These are phyloP conservation scores for Galerucella calmariensis DNA, from an alignment of 2,888 invertebrate species.

Conservation along the genomic window DNA sequence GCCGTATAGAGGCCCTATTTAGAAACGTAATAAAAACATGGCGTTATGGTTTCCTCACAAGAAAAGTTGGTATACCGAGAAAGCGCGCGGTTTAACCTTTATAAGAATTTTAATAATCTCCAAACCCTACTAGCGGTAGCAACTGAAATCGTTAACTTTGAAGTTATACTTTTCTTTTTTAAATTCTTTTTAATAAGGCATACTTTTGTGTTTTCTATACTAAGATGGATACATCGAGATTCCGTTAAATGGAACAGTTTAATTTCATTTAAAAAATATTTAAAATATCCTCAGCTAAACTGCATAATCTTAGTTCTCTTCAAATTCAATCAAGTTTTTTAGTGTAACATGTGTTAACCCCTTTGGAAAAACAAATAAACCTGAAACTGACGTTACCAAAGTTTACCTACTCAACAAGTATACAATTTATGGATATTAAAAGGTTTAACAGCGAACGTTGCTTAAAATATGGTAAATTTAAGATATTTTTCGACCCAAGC, in stretches of 20 bases:
- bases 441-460: no score
- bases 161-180: background rate
- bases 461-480: no score
- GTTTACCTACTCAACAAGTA: no score
- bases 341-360: no score
- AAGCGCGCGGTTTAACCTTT: constrained; percentile 1
- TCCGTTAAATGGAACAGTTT: background rate
- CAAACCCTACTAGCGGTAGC: background rate
- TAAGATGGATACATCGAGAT: background rate
- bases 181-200: background rate
- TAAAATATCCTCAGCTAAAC: no score
- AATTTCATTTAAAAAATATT: background rate
- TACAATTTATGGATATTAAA: no score
- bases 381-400: no score
- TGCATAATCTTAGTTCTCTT: no score
- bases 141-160: background rate
- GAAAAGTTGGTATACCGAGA: background rate
- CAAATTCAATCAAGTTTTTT: no score
- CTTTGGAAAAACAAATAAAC: no score
- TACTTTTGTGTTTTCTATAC: background rate
- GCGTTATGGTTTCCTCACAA: constrained; percentile 1
- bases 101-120: constrained; percentile 8
- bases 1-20: constrained; percentile 26
- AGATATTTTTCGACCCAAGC: no score
- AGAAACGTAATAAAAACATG: constrained; percentile 27